Percentiles rank a stretch among this genome's conserved stretches.
These are phyloP conservation scores for Lepidocolaptes lacrymiger DNA, from an alignment of 2,797 vertebrate species.

Conservation along the genomic window DNA sequence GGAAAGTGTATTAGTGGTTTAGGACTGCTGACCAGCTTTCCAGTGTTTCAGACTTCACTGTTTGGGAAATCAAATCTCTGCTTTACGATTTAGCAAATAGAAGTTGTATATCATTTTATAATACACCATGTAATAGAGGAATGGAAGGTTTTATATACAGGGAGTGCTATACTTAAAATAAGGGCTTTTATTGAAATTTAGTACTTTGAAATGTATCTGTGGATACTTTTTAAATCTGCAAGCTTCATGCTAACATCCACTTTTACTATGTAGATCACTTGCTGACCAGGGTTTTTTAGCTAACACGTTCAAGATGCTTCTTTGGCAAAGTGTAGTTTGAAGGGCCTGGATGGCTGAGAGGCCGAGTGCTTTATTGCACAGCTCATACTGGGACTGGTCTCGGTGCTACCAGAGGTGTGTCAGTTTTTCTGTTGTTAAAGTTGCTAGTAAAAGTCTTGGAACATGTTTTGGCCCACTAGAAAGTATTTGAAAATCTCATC, in stretches of 20 bases:
- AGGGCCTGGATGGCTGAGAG: background rate
- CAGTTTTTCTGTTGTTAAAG: background rate
- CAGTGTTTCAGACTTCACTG: background rate
- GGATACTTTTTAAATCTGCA: background rate
- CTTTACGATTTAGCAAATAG: background rate
- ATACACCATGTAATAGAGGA: background rate
- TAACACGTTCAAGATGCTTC: background rate
- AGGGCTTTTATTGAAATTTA: background rate
- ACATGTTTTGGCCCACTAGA: conserved; percentile 9
- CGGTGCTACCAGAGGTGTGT: background rate
- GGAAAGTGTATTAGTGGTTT: background rate
- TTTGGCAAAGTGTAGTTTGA: background rate
- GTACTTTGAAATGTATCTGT: background rate
- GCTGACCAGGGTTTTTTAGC: background rate
- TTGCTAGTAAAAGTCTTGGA: conserved; percentile 24
- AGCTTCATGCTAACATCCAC: background rate
- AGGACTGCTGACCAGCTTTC: background rate
- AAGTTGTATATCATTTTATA: background rate
- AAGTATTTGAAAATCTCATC: conserved; percentile 24
- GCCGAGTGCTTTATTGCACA: background rate
- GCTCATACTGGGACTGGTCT: background rate
- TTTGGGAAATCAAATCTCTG: background rate
- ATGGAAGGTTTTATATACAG: background rate
- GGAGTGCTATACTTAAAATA: background rate
- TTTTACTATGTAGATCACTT: background rate